A percentile compares a stretch with the other conserved stretches of the same genome.
Evolutionary conservation across 2,113 vertebrate species (phyloP).

Genomic region (Astur gentilis): DNA sequence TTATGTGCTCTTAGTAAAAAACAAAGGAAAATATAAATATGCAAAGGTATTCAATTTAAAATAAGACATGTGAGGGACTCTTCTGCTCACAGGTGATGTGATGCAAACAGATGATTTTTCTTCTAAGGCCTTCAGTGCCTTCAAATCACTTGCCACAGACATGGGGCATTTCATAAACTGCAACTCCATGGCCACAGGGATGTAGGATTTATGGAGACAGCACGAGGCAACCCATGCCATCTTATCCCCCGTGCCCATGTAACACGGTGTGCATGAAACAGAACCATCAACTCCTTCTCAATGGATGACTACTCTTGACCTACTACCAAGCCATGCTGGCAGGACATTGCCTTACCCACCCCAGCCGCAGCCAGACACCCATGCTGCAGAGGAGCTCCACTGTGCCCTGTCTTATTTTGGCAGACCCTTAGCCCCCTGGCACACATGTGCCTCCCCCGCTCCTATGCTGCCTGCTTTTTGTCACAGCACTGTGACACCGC

Average conservation of each 20-base stretch:
- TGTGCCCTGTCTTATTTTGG: accelerated
- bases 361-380: background rate
- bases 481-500: no score
- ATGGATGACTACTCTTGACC: background rate
- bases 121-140: background rate
- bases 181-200: background rate
- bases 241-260: background rate
- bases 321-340: background rate
- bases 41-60: background rate
- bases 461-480: background rate
- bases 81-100: background rate
- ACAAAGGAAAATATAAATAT: background rate
- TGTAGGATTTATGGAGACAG: background rate
- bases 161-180: background rate
- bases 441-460: background rate
- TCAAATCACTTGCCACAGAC: background rate
- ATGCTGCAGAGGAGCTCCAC: background rate
- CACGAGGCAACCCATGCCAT: background rate
- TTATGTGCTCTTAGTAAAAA: background rate
- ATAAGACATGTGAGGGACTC: background rate
- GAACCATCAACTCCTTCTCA: background rate
- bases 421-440: background rate
- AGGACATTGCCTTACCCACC: background rate
- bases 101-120: background rate
- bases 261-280: accelerated